Evolutionary conservation across 2,888 invertebrate genomes (phyloP).

Genomic region (Smittia sp.): DNA sequence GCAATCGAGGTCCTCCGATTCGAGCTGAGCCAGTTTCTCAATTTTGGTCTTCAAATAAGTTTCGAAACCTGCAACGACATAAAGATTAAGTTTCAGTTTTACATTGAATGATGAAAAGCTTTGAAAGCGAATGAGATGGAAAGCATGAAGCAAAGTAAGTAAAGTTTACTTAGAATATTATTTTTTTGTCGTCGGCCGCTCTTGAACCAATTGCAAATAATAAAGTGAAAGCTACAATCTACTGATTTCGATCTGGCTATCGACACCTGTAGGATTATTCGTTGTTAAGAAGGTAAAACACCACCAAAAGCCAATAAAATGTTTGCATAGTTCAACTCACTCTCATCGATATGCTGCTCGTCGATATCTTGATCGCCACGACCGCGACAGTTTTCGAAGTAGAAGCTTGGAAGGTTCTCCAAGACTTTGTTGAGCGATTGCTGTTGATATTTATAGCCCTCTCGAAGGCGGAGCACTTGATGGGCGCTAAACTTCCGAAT

Average conservation of each 20-base stretch:
- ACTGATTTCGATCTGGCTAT: neutral
- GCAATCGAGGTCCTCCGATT: constrained; percentile 25
- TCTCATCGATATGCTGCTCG: constrained; percentile 50
- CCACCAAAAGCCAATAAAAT: too few relatives aligned
- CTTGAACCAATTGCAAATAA: neutral
- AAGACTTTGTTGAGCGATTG: constrained; percentile 90
- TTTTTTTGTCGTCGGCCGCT: neutral
- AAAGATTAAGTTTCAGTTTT: neutral
- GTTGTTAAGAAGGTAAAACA: too few relatives aligned
- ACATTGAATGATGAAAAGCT: neutral
- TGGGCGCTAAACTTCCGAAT: constrained; percentile 93
- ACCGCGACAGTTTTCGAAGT: constrained; percentile 90
- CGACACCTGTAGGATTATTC: neutral
- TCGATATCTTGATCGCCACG: constrained; percentile 59
- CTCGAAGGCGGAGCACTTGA: constrained; percentile 82
- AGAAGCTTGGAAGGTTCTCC: constrained; percentile 85
- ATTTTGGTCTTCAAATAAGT: constrained; percentile 52
- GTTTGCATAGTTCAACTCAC: constrained; percentile 45
- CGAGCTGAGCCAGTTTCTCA: constrained; percentile 36
- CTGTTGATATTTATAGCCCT: constrained; percentile 94
- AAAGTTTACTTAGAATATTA: constrained; percentile 9
- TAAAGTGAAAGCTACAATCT: constrained; percentile 7
- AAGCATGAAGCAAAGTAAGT: neutral
- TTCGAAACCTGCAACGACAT: constrained; percentile 49
- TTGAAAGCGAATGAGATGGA: neutral